Conservation (phyloP, 1,140 invertebrate species). For the Drosophila jambulina region DNA sequence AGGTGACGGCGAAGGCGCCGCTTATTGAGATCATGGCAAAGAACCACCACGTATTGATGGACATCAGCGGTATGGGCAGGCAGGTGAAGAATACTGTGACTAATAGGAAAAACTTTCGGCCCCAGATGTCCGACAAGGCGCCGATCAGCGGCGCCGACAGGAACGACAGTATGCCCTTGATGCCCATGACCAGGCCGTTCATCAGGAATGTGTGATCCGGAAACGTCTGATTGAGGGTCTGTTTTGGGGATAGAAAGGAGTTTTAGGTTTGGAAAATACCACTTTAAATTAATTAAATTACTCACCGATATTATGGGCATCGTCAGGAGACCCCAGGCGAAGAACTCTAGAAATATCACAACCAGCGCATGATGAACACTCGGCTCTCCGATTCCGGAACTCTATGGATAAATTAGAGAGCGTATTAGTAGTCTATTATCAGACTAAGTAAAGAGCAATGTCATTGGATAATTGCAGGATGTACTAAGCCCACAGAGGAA, state of each 20-base stretch:
- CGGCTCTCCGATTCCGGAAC: constrained; percentile 95
- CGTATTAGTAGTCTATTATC: constrained; percentile 16
- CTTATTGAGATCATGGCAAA: constrained; percentile 99
- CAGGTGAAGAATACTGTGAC: constrained; percentile 99
- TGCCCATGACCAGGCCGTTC: constrained; percentile 99
- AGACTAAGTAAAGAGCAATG: constrained; percentile 17
- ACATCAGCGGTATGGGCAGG: constrained; percentile 99
- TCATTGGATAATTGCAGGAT: constrained; percentile 32
- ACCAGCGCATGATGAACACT: constrained; percentile 99
- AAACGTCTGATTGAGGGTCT: constrained; percentile 98
- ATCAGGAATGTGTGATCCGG: constrained; percentile 99
- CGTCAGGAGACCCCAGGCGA: constrained; percentile 99
- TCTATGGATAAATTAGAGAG: constrained; percentile 55
- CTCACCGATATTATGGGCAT: constrained; percentile 98
- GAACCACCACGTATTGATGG: constrained; percentile 99
- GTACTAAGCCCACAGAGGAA: constrained; percentile 1
- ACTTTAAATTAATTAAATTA: too few species aligned
- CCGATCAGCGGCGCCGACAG: constrained; percentile 98
- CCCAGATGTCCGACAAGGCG: constrained; percentile 98
- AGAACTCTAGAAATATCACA: constrained; percentile 99
- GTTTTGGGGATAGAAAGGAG: constrained; percentile 34
- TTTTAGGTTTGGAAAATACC: too few species aligned
- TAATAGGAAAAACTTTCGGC: constrained; percentile 98
- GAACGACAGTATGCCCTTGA: constrained; percentile 98
- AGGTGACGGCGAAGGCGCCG: constrained; percentile 99